Conservation (phyloP, 1,140 invertebrate genomes). For the Diplogasteroides magnus region DNA sequence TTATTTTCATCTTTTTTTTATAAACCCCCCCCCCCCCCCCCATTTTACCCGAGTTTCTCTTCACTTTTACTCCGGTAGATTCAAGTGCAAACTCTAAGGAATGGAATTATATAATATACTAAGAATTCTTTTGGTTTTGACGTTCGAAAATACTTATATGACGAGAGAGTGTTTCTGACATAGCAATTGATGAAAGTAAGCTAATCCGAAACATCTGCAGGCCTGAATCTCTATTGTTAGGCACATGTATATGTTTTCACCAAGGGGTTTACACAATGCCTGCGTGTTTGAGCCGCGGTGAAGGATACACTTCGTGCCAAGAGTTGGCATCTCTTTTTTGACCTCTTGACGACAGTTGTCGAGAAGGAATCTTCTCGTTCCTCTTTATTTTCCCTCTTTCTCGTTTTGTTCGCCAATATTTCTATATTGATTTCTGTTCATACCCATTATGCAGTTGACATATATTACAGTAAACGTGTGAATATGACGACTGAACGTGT, state of each 20-base stretch:
- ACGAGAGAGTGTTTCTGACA: neutral
- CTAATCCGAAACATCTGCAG: too few relatives aligned
- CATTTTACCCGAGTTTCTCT: neutral
- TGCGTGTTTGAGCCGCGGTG: neutral
- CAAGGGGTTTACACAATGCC: neutral
- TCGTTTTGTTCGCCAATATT: slow-evolving; percentile 1
- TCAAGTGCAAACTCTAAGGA: too few relatives aligned
- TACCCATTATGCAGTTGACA: too few relatives aligned
- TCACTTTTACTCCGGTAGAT: slow-evolving; percentile 11
- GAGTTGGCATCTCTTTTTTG: slow-evolving; percentile 7
- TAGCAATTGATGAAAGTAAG: too few relatives aligned
- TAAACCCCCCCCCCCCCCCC: neutral
- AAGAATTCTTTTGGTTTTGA: neutral
- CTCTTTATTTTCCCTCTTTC: slow-evolving; percentile 10
- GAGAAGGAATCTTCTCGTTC: neutral
- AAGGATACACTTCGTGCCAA: slow-evolving; percentile 3
- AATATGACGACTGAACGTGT: slow-evolving; percentile 33
- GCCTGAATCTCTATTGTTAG: too few relatives aligned
- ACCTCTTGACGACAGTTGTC: slow-evolving; percentile 14
- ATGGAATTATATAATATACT: too few relatives aligned
- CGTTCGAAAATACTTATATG: slow-evolving; percentile 7
- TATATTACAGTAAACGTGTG: slow-evolving; percentile 2
- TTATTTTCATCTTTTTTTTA: slow-evolving; percentile 1
- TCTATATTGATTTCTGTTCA: too few relatives aligned
- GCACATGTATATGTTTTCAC: neutral